phyloP scores from a whole-genome alignment of 2,113 vertebrate species.

The Edolisoma coerulescens region DNA sequence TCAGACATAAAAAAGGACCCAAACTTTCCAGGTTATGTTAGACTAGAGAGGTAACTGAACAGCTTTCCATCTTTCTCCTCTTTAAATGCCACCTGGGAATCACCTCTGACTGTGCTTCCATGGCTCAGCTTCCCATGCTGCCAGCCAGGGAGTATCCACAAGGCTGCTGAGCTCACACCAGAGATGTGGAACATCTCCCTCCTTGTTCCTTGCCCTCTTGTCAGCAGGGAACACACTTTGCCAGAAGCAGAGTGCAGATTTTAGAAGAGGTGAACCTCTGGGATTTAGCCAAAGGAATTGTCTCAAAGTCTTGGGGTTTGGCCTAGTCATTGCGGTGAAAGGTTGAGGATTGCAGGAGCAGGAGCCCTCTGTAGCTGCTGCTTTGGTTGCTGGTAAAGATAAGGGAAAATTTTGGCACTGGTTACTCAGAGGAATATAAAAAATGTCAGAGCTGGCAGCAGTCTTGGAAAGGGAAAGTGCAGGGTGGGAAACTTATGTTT shows the following conservation, averaged over 20 bases:
- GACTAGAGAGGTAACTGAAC: not conserved
- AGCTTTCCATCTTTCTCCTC: not conserved
- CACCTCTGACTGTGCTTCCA: not conserved
- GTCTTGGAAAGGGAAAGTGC: not conserved
- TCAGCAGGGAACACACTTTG: not conserved
- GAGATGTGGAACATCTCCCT: not conserved
- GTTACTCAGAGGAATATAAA: not conserved
- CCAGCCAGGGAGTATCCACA: rapidly evolving
- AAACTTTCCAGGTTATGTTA: not conserved
- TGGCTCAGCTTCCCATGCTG: not conserved
- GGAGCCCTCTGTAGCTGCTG: not conserved
- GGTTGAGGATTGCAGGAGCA: not conserved
- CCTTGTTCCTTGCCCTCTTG: not conserved
- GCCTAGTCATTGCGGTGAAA: rapidly evolving
- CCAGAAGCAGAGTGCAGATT: not conserved
- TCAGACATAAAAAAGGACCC: not conserved
- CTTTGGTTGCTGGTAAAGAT: not conserved
- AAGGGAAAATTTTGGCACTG: not conserved
- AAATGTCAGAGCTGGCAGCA: not conserved
- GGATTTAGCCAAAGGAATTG: not conserved
- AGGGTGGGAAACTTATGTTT: not conserved
- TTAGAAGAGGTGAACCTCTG: not conserved
- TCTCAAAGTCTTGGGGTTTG: not conserved
- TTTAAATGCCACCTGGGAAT: not conserved
- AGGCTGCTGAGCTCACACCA: not conserved